Evolutionary conservation across 2,797 vertebrate species (phyloP), one percentile per base, ranked within the genome.

Genomic region (Pyrrhura leucotis): DNA sequence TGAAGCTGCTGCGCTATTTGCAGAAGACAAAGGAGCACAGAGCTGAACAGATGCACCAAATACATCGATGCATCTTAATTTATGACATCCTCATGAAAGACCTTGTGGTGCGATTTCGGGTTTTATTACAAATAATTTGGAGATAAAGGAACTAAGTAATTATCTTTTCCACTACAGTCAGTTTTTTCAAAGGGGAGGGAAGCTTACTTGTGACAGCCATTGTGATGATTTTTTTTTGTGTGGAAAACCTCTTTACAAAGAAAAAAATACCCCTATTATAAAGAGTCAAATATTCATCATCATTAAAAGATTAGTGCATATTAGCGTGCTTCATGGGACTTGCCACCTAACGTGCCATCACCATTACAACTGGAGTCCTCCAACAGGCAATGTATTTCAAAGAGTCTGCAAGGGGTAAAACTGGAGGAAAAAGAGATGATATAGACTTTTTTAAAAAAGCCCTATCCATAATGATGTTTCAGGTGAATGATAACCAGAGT

Each of bases 41-140:
- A 97, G 96, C 92, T 85, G 96, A 98, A 98, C 98, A 98, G 98
- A 98, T 98, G 98, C 97, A 98, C 91, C 82, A 93, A 96, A 97
- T 97, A 98, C 94, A 78, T 97, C 91, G 62, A 98, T 97, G 98
- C 98, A 98, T 98, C 98, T 98, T 98, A 98, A 98, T 98, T 98
- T 98, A 98, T 98, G 97, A 97, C 97, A 98, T 98, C 95, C 97
- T 96, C 96, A 95, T 96, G 97, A 98, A 98, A 98, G 97, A 97
- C 96, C 97, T 98, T 98, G 98, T 98, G 97, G 97, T 96, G 97
- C 65, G 96, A 97, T 98, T 98, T 98, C 96, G 97, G 96, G 97
- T 98, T 98, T 98, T 97, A 98, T 98, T 98, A 97, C 97, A 98
- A 98, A 98, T 98, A 98, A 98, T 98, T 98, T 82, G 4, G 91